phyloP scores from a whole-genome alignment of 30 jellyfish, hydroid and myxozoan species.

The Aurelia coerulea region DNA sequence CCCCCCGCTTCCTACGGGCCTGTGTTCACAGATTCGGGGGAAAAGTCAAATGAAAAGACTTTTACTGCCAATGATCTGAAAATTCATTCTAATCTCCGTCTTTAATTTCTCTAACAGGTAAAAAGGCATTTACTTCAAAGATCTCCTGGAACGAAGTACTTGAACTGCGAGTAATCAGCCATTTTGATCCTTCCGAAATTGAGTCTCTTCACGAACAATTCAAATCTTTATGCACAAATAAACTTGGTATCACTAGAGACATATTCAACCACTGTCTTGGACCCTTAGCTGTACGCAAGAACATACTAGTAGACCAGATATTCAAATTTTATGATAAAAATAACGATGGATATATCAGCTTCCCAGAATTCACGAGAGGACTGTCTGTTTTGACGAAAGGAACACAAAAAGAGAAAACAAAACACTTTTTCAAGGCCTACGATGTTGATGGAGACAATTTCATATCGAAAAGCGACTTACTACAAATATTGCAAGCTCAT shows the following conservation, averaged over 20 bases:
- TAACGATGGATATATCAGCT: slow-evolving; percentile 83
- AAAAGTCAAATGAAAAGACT: too few relatives aligned
- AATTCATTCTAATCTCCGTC: too few relatives aligned
- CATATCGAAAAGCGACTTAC: slow-evolving; percentile 81
- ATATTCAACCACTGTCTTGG: slow-evolving; percentile 86
- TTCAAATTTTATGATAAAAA: slow-evolving; percentile 84
- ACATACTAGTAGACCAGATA: slow-evolving; percentile 86
- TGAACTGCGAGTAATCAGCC: slow-evolving; percentile 71
- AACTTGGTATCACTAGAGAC: slow-evolving; percentile 80
- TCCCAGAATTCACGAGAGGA: slow-evolving; percentile 86
- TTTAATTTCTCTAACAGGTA: slow-evolving; percentile 56
- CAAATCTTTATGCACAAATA: slow-evolving; percentile 79
- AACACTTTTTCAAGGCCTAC: slow-evolving; percentile 84
- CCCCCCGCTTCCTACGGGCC: too few relatives aligned
- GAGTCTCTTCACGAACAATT: slow-evolving; percentile 88
- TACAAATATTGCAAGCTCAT: slow-evolving; percentile 83
- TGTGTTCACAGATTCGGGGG: too few relatives aligned
- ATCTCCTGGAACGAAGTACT: slow-evolving; percentile 83
- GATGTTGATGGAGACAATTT: slow-evolving; percentile 91
- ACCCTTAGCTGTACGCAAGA: slow-evolving; percentile 87
- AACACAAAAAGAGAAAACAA: slow-evolving; percentile 82
- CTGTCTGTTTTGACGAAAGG: slow-evolving; percentile 88
- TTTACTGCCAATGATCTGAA: too few relatives aligned
- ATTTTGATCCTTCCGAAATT: slow-evolving; percentile 86
- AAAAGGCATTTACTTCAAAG: slow-evolving; percentile 32